Evolutionary conservation across 2,888 invertebrate species (phyloP).

Genomic region (Cantharis rufa): DNA sequence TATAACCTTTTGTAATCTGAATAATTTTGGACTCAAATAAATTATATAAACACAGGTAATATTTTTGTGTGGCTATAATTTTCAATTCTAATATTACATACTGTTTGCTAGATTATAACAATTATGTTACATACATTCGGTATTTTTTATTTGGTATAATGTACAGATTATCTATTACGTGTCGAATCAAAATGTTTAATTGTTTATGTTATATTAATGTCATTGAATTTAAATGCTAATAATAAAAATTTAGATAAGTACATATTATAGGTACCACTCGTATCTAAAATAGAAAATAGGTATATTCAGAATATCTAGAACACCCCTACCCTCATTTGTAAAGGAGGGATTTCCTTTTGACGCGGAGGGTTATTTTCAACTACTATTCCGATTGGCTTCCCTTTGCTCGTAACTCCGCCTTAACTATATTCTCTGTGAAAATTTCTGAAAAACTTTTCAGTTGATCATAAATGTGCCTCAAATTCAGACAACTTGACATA

Average conservation of each 20-base stretch:
- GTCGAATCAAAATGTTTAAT: background rate
- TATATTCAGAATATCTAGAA: constrained; percentile 24
- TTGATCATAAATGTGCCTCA: constrained; percentile 53
- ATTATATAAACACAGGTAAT: no score
- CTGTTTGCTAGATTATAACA: background rate
- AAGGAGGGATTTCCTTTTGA: constrained; percentile 49
- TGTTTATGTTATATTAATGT: background rate
- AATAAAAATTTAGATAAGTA: background rate
- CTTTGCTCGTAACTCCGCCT: constrained; percentile 45
- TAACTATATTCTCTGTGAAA: constrained; percentile 42
- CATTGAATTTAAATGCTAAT: background rate
- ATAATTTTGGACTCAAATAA: no score
- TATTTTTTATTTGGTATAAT: background rate
- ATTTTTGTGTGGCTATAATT: no score
- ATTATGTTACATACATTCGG: no score
- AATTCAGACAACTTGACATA: constrained; percentile 46
- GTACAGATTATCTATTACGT: background rate
- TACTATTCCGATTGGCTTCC: constrained; percentile 49
- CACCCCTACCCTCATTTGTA: constrained; percentile 36
- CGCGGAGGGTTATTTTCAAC: constrained; percentile 46
- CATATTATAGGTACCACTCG: background rate
- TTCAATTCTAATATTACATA: no score
- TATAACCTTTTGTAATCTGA: no score
- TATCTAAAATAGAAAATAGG: constrained; percentile 19
- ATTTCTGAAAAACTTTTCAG: constrained; percentile 50